Evolutionary conservation across 2,113 vertebrate genomes (phyloP).

Genomic region (Rhea americana): DNA sequence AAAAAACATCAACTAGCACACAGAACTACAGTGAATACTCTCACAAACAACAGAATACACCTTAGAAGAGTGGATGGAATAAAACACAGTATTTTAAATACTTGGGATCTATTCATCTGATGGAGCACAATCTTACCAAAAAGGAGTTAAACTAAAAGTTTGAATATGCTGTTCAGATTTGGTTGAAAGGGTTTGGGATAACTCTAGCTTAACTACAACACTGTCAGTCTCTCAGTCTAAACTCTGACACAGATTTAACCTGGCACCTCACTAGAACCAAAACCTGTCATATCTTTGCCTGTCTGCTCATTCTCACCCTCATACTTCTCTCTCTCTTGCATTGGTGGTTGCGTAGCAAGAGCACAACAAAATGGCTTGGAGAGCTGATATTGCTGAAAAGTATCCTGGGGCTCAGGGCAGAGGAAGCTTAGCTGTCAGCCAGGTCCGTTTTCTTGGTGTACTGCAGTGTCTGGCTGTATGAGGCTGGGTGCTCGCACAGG

Average conservation of each 20-base stretch:
- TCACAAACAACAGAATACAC: neutral
- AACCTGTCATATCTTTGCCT: neutral
- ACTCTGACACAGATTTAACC: neutral
- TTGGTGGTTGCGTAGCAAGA: rapidly evolving
- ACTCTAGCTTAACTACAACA: neutral
- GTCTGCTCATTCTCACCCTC: neutral
- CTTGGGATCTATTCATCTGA: neutral
- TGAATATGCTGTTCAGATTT: neutral
- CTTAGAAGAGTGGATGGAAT: neutral
- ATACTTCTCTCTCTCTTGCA: neutral
- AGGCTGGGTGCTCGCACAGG: neutral
- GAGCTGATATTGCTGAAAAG: neutral
- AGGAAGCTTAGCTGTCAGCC: rapidly evolving
- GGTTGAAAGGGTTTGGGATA: neutral
- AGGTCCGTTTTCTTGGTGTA: neutral
- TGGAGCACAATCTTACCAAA: neutral
- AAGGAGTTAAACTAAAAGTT: neutral
- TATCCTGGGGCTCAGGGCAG: neutral
- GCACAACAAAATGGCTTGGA: neutral
- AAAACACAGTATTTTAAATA: neutral
- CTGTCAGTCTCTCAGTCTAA: neutral
- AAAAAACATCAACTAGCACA: neutral
- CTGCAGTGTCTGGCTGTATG: rapidly evolving
- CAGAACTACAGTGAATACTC: neutral
- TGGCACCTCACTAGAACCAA: neutral